A percentile compares a stretch with the other conserved stretches of the same genome.
Evolutionary conservation across 2,888 invertebrate genomes (phyloP).

Genomic region (Spicauda simplicius): DNA sequence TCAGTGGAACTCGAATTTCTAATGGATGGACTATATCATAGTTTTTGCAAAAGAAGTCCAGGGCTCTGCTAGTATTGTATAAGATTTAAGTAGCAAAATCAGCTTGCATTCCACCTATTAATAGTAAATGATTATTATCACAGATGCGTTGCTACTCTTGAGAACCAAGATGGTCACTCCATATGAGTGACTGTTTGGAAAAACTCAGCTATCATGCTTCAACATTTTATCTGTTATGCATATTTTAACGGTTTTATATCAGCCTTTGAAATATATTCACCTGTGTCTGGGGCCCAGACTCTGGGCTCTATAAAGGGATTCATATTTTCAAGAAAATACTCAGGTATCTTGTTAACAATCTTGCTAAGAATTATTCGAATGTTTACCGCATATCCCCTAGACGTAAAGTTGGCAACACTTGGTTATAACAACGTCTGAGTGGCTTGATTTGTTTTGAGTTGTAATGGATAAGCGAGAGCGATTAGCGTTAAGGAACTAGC

Average conservation of each 20-base stretch:
- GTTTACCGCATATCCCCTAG: constrained; percentile 41
- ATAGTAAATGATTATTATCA: too few species aligned
- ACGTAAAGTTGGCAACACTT: constrained; percentile 39
- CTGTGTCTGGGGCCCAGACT: not conserved
- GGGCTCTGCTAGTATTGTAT: too few species aligned
- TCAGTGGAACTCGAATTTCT: too few species aligned
- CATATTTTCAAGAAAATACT: constrained; percentile 13
- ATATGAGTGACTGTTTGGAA: too few species aligned
- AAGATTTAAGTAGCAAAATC: too few species aligned
- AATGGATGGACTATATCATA: too few species aligned
- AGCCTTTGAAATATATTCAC: not conserved
- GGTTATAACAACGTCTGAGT: constrained; percentile 40
- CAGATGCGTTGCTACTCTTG: too few species aligned
- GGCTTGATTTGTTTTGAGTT: constrained; percentile 10
- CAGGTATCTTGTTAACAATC: constrained; percentile 39
- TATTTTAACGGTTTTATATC: not conserved
- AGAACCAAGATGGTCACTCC: too few species aligned
- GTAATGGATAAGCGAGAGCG: not conserved
- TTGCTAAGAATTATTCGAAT: constrained; percentile 40
- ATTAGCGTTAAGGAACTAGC: not conserved
- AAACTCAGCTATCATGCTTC: too few species aligned
- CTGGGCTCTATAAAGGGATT: not conserved
- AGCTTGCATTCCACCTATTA: too few species aligned
- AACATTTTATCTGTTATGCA: too few species aligned
- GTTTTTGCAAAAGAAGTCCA: too few species aligned